Evolutionary conservation across 2,888 invertebrate species (phyloP).

Genomic region (Chymomyza fuscimana): DNA sequence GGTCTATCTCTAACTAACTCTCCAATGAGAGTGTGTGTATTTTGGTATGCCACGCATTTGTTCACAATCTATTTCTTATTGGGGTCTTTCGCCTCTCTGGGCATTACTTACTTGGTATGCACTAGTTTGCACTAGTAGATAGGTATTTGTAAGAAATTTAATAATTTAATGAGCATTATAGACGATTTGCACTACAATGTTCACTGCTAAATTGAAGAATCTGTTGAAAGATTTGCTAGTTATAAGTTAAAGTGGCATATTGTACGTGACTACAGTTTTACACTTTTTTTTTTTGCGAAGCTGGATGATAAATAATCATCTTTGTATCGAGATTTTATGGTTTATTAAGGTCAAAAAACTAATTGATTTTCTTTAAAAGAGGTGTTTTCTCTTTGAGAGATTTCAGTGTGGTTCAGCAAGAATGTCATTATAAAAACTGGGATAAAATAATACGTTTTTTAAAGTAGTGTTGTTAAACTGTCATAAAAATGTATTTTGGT

Average conservation of each 20-base stretch:
- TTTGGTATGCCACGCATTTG: constrained; percentile 25
- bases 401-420: neutral
- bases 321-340: neutral
- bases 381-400: neutral
- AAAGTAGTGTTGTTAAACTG: too few species aligned
- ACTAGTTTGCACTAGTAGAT: neutral
- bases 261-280: neutral
- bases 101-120: neutral
- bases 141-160: neutral
- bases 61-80: constrained; percentile 69
- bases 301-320: neutral
- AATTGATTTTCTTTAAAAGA: neutral
- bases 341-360: neutral
- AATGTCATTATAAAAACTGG: too few species aligned
- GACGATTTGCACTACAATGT: too few species aligned
- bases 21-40: constrained; percentile 24
- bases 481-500: too few species aligned
- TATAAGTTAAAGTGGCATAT: neutral
- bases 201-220: neutral
- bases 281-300: too few species aligned
- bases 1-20: neutral
- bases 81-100: constrained; percentile 40
- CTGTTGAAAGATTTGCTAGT: neutral
- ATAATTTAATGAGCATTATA: neutral
- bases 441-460: too few species aligned